Percentiles rank a stretch among this genome's conserved stretches.
Conservation (phyloP, 2,797 vertebrate genomes). For the Hemitrygon akajei region DNA sequence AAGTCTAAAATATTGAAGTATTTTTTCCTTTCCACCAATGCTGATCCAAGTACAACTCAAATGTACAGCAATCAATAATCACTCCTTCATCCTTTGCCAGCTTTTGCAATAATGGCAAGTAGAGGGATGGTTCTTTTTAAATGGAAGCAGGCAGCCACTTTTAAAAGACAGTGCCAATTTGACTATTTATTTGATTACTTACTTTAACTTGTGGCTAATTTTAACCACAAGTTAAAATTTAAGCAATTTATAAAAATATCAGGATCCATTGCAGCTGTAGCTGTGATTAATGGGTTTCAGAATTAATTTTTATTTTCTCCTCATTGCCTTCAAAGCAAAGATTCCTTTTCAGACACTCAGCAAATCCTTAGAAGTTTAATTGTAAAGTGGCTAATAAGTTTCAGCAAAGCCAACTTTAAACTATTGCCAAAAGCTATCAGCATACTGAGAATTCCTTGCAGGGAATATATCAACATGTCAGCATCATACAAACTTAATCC, state of each 20-base stretch:
- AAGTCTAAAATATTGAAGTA: not conserved
- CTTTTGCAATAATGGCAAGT: not conserved
- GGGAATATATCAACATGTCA: not conserved
- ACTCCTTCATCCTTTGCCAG: not conserved
- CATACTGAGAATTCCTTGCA: not conserved
- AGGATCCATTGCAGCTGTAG: not conserved
- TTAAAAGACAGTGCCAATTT: not conserved
- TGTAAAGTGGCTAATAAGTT: not conserved
- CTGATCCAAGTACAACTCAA: not conserved
- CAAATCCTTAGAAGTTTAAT: not conserved
- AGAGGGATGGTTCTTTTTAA: not conserved
- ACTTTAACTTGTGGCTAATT: not conserved
- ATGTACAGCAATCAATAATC: not conserved
- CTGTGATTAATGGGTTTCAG: not conserved
- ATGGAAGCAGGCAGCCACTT: not conserved
- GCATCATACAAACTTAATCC: not conserved
- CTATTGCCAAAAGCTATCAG: slow-evolving; percentile 1
- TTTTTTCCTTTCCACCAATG: not conserved
- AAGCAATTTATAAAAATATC: not conserved
- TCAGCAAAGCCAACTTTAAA: not conserved
- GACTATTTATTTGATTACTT: not conserved
- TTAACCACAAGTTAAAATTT: not conserved
- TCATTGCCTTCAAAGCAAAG: not conserved
- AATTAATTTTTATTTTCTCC: not conserved
- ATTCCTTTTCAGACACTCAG: not conserved